phyloP scores from a whole-genome alignment of 2,797 vertebrate genomes.

The Falco rusticolus region DNA sequence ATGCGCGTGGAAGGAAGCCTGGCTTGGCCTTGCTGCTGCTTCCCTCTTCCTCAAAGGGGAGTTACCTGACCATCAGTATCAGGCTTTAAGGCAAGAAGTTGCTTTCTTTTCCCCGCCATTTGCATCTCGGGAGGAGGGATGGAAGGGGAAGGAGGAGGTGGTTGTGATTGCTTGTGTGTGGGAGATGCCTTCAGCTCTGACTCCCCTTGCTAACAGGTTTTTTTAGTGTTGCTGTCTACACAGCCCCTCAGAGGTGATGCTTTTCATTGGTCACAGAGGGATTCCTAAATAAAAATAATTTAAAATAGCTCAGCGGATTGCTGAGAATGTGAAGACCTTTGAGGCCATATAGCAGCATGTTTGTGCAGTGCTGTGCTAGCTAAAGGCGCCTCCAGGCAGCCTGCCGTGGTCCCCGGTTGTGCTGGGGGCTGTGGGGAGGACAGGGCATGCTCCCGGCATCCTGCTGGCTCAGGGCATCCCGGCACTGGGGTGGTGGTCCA shows the following conservation, averaged over 20 bases:
- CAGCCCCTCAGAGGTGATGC: not conserved
- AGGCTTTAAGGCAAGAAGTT: not conserved
- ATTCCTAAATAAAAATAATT: not conserved
- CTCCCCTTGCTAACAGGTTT: not conserved
- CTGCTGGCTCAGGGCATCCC: accelerated
- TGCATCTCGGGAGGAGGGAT: not conserved
- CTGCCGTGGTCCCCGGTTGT: accelerated
- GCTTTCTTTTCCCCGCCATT: not conserved
- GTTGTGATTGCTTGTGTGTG: not conserved
- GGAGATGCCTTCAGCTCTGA: not conserved
- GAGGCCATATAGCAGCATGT: not conserved
- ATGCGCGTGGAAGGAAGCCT: not conserved
- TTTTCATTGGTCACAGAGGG: not conserved
- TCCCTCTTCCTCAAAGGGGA: not conserved
- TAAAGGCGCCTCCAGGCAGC: not conserved
- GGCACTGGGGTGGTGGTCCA: not conserved
- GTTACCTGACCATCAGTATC: accelerated
- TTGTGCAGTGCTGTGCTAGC: not conserved
- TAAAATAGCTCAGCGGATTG: not conserved
- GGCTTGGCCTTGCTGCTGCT: not conserved
- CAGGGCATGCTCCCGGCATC: not conserved
- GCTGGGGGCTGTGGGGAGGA: accelerated
- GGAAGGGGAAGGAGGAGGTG: not conserved
- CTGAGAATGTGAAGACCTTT: not conserved
- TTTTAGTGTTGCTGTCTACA: not conserved